Base-by-base conservation (phyloP, 2,797 vertebrate species). In the Octomys mimax region DNA sequence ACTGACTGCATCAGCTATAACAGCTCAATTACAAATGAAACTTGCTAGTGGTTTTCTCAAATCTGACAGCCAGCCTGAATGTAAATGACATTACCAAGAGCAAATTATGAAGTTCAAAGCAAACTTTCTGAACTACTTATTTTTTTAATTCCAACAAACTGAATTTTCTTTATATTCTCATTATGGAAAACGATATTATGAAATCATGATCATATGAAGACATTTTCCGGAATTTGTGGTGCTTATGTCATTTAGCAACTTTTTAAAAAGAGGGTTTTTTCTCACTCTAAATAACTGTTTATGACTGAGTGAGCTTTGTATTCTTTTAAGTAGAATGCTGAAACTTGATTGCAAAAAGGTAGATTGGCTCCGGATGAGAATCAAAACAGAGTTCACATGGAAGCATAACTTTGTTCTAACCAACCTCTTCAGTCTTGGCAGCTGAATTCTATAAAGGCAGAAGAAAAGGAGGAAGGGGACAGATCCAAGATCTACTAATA, bases 21-120 rank as follows among this genome's bases (percentile, higher is more conserved):
- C 85, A 96, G 90, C 93, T 96, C 97, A 96, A 89, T 98, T 96
- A 94, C 94, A 90, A 96, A 90, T 77, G 94, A 83, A 95, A 93
- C 33, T 93, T 22, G 0, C 96, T 78, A 84, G 88, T 1, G 49
- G 83, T 87, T 97, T 96, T 89, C 94, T 94, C 92, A 49, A 88
- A 78, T 79, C 94, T 86, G 85, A 97, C 94, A 96, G 94, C 79
- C 78, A 77, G 88, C 92, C 66, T 96, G 73, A 96, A 87, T 46
- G 46, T 66, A 88, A 96, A 80, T 91, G 95, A 89, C 87, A 93
- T 84, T 93, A 95, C 96, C 87, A 89, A 96, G 93, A 95, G 97
- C 87, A 93, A 95, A 95, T 95, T 90, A 68, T 11, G 1, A 93
- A 92, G 70, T 93, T 97, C 93, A 95, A 95, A 93, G 87, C 82